A percentile compares a stretch with the other conserved stretches of the same genome.
Evolutionary conservation across 2,888 invertebrate species (phyloP).

Genomic region (Cheilosia impressa): DNA sequence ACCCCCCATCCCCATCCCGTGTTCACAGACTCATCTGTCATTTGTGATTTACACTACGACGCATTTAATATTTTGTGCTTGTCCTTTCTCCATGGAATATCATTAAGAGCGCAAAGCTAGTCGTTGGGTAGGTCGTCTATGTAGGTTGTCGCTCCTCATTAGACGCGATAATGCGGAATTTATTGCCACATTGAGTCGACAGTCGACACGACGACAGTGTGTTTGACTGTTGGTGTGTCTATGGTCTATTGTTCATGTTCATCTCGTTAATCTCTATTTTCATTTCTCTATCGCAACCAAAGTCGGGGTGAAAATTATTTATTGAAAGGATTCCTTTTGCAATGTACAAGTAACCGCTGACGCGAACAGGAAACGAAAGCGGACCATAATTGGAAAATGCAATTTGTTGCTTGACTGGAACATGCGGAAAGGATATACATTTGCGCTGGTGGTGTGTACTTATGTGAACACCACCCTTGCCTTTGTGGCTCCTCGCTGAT

Average conservation of each 20-base stretch:
- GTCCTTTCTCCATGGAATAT: constrained; percentile 9
- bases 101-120: constrained; percentile 29
- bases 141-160: constrained; percentile 55
- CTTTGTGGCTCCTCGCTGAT: constrained; percentile 10
- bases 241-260: constrained; percentile 38
- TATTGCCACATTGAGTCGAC: constrained; percentile 63
- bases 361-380: constrained; percentile 37
- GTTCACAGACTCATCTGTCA: neutral
- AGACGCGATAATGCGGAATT: constrained; percentile 57
- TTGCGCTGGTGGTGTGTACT: constrained; percentile 2
- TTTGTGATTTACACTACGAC: constrained; percentile 21
- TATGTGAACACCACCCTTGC: constrained; percentile 27
- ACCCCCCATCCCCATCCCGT: neutral
- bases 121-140: neutral
- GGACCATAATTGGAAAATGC: constrained; percentile 53
- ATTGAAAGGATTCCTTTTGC: constrained; percentile 14
- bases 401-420: constrained; percentile 45
- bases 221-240: constrained; percentile 11
- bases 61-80: constrained; percentile 18
- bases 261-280: constrained; percentile 31
- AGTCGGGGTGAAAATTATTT: constrained; percentile 9
- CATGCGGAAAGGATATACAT: constrained; percentile 34
- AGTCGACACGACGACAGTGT: neutral
- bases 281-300: neutral
- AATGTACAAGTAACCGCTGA: neutral